Evolutionary conservation across 2,797 vertebrate species (phyloP), one percentile per base, ranked within the genome.

Genomic region (Melanotaenia maccullochi): DNA sequence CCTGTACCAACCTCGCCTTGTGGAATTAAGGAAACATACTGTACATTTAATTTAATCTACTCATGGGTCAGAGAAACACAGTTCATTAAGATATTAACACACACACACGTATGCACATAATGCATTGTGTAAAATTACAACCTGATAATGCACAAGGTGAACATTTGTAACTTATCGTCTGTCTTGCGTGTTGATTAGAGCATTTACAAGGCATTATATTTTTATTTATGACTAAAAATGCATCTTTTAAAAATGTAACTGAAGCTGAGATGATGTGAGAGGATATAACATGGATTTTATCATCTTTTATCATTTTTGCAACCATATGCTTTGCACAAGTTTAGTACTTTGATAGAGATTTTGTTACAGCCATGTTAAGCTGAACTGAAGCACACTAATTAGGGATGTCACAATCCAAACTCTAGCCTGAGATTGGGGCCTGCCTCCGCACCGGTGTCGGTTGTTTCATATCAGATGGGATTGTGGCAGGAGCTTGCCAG

Each of bases 1-100:
- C 81, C 84, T 88, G 86, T 22, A 25, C 73, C 68, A 59, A 42
- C 71, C 58, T 60, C 14, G 1, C 69, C 61, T 73, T 65, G 65
- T 38, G 12, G 74, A 75, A 82, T 86, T 81, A 73, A 60, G 63
- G 60, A 64, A 84, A 55, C 5, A 24, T 57, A 18, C 25, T 8
- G 20, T 47, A 47, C n/a, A 47, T 20, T 47, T 47, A 47, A 47
- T 51, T 73, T 71, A n/a, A 60, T 77, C 49, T 0, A 68, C 52
- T 71, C 58, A 51, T 51, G 59, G 9, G 16, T 24, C 60, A 47
- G 14, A 11, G 66, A 60, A 65, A 55, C 59, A 67, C 65, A 69
- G 25, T 47, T 5, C 1, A 40, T 56, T 56, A 30, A 44, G 33
- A 18, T 57, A 5, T 20, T 14, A 24, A 3, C 22, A 52, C 49